Evolutionary conservation across 2,888 invertebrate genomes (phyloP).

Genomic region (Anoplius nigerrimus): DNA sequence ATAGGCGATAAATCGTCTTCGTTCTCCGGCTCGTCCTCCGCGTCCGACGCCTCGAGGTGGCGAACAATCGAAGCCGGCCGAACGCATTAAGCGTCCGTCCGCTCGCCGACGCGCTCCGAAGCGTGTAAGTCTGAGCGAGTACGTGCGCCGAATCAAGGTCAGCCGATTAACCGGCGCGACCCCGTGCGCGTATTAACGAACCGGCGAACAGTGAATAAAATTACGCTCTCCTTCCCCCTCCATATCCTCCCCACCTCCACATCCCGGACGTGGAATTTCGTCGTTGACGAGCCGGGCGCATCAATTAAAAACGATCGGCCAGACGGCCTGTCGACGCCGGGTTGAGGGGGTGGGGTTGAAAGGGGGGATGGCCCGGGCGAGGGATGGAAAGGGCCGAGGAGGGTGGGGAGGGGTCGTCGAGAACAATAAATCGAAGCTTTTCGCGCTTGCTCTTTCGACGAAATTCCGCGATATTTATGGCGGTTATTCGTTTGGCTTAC

Average conservation of each 20-base stretch:
- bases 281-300: neutral
- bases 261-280: slow-evolving; percentile 11
- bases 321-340: neutral
- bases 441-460: slow-evolving; percentile 21
- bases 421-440: slow-evolving; percentile 57
- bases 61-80: too few species aligned
- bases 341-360: too few species aligned
- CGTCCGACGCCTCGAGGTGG: too few species aligned
- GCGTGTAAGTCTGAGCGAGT: too few species aligned
- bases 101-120: too few species aligned
- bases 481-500: slow-evolving; percentile 63
- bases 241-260: too few species aligned
- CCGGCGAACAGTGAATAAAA: neutral
- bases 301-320: neutral
- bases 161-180: too few species aligned
- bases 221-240: too few species aligned
- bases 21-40: too few species aligned
- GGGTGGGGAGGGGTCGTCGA: slow-evolving; percentile 23
- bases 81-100: too few species aligned
- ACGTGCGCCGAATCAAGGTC: too few species aligned
- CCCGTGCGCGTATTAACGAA: neutral
- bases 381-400: slow-evolving; percentile 22
- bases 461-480: slow-evolving; percentile 63
- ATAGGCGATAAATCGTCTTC: too few species aligned
- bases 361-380: neutral